Evolutionary conservation across 1,140 invertebrate genomes (phyloP), one percentile per base, ranked within the genome.

Genomic region (Apis dorsata): DNA sequence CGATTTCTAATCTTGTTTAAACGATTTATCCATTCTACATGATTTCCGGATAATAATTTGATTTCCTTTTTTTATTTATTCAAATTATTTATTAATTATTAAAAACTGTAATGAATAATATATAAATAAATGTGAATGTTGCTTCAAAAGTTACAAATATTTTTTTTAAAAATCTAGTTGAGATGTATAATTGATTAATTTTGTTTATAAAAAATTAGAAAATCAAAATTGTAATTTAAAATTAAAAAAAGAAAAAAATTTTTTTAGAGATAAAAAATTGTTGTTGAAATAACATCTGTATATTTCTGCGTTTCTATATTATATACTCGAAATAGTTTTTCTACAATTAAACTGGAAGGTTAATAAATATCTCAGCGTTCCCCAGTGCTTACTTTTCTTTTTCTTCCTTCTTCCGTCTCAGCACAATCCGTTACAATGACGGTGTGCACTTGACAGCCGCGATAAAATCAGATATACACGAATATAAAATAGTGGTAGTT

Each of bases 341-440:
- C 72, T 63, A 69, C 86, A 83, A 87, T 87, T 86, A 86, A 72
- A 66, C 60, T n/a, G 28, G 62, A 86, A 81, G 85, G 81, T 86
- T 76, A 87, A 87, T 84, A 85, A 87, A 84, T 87, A 74, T 84
- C 63, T 17, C 55, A 21, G 69, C 13, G 49, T 57, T 62, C 55
- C 34, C 28, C 21, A 3, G 19, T 21, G 44, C 66, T 24, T 11
- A 19, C n/a, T 13, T 59, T 53, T 49, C 44, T 53, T 57, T 70
- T 65, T 63, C 68, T 79, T 71, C 59, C 59, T 71, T 51, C 55
- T 55, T 57, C 73, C 49, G 62, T 79, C 75, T 65, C 63, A 19
- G 79, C 72, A 53, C 63, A 68, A 75, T 76, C 72, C 79, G 59
- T 68, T 34, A 44, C 79, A 34, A 68, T 69, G 79, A 81, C 79